These are phyloP conservation scores for Eurois occulta DNA, from an alignment of 2,888 invertebrate species.

Conservation along the genomic window DNA sequence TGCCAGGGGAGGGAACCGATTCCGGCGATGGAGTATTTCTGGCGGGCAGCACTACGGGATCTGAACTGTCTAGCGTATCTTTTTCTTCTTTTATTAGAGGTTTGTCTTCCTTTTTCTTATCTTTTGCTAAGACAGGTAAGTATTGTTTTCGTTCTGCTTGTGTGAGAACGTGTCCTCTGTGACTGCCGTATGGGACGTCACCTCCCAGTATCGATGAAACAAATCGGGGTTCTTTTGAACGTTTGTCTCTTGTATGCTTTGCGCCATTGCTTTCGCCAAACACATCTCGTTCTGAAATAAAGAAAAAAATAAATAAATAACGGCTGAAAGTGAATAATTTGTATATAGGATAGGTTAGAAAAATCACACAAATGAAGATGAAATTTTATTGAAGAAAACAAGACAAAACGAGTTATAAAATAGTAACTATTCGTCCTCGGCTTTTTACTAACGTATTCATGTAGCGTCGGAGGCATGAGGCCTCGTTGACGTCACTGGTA, in stretches of 20 bases:
- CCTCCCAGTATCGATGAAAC: slow-evolving; percentile 95
- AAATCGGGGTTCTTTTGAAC: slow-evolving; percentile 91
- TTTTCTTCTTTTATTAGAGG: slow-evolving; percentile 92
- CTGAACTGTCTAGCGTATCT: slow-evolving; percentile 90
- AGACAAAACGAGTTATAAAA: slow-evolving; percentile 67
- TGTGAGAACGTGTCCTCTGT: slow-evolving; percentile 94
- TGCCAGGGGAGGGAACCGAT: slow-evolving; percentile 90
- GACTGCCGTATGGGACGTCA: slow-evolving; percentile 95
- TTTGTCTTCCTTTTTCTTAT: slow-evolving; percentile 89
- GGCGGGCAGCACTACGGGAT: slow-evolving; percentile 91
- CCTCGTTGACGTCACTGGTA: slow-evolving; percentile 90
- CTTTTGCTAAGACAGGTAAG: slow-evolving; percentile 90
- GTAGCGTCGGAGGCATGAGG: slow-evolving; percentile 85
- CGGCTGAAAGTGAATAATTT: background rate
- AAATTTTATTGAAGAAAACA: slow-evolving; percentile 32
- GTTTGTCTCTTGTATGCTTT: slow-evolving; percentile 79
- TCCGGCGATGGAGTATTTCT: slow-evolving; percentile 89
- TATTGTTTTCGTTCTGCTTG: slow-evolving; percentile 95
- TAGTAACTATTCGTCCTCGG: slow-evolving; percentile 78
- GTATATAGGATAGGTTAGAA: background rate
- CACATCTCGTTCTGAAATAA: slow-evolving; percentile 89
- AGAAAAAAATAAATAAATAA: slow-evolving; percentile 60
- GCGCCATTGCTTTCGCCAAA: slow-evolving; percentile 84
- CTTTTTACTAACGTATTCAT: slow-evolving; percentile 86
- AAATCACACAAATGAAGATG: slow-evolving; percentile 11